phyloP scores from a whole-genome alignment of 2,797 vertebrate species.

The Pipistrellus nathusii region DNA sequence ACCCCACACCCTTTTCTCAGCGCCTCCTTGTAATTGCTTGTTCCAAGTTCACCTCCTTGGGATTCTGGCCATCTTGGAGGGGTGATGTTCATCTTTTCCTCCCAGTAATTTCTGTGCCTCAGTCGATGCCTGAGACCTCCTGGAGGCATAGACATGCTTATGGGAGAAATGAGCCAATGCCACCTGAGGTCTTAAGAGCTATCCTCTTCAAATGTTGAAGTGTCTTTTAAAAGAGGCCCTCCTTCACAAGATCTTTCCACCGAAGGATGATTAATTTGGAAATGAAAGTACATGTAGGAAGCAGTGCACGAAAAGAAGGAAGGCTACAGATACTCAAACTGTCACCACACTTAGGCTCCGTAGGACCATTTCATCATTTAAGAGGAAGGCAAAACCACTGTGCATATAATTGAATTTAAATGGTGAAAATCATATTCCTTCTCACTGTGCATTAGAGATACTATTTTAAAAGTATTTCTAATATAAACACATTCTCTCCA shows the following conservation, averaged over 20 bases:
- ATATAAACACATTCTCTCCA: slow-evolving; percentile 68
- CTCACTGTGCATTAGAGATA: slow-evolving; percentile 63
- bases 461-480: slow-evolving; percentile 77
- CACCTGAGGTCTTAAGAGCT: background rate
- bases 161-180: background rate
- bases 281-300: background rate
- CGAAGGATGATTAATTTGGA: slow-evolving; percentile 47
- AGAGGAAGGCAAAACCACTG: slow-evolving; percentile 61
- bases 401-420: slow-evolving; percentile 78
- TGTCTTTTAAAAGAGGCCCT: background rate
- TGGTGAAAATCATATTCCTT: slow-evolving; percentile 69
- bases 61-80: background rate
- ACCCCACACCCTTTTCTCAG: accelerated
- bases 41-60: background rate
- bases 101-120: background rate
- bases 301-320: background rate
- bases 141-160: background rate
- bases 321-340: background rate
- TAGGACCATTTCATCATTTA: slow-evolving; percentile 49
- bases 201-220: background rate
- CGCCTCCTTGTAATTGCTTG: accelerated
- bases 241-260: slow-evolving; percentile 18
- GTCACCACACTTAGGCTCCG: background rate
- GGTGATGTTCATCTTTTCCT: background rate
- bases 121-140: background rate